Base-by-base conservation (phyloP, 2,888 invertebrate species). In the Lamellibrachia satsuma region DNA sequence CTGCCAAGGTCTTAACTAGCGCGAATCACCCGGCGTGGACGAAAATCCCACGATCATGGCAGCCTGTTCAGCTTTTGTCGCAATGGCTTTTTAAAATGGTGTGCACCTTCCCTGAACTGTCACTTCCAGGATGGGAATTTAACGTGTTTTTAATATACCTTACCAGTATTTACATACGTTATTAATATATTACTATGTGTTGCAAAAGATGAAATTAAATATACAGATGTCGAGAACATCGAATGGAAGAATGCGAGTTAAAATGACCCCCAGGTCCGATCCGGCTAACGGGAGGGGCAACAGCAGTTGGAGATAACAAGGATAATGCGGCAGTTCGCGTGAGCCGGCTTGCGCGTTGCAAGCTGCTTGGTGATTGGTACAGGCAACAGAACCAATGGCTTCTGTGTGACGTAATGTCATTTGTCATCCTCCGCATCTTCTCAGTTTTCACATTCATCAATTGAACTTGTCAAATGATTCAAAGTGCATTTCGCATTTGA, bases 321-420 rank as follows among this genome's bases (percentile, higher is more conserved):
- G 75, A 75, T 75, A 75, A 75, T 75, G 75, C 75, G n/a, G 75
- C 75, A n/a, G 75, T 75, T 75, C 75, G 75, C 75, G 75, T 75
- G 75, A 75, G 75, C 75, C 75, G 75, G 15, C 75, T 75, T n/a
- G 75, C 75, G 22, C 75, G 75, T 75, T 75, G 75, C 75, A 75
- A 75, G 75, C 75, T 75, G 75, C n/a, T 75, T 75, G 22, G 75
- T 75, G 75, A 75, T 75, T 75, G 75, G 75, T 75, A n/a, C 75
- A 22, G n/a, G 75, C n/a, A 3, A 15, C 75, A 75, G 75, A 75
- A 75, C 75, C 75, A 75, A 75, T 75, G n/a, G 6, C 75, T 75
- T 22, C 75, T 75, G 6, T 4, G n/a, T 75, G n/a, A 75, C 15
- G 75, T 75, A n/a, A 75, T 75, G 75, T 75, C 75, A 75, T 75